These are phyloP conservation scores for Scaptomyza flava DNA, from an alignment of 2,888 invertebrate genomes.

Conservation along the genomic window DNA sequence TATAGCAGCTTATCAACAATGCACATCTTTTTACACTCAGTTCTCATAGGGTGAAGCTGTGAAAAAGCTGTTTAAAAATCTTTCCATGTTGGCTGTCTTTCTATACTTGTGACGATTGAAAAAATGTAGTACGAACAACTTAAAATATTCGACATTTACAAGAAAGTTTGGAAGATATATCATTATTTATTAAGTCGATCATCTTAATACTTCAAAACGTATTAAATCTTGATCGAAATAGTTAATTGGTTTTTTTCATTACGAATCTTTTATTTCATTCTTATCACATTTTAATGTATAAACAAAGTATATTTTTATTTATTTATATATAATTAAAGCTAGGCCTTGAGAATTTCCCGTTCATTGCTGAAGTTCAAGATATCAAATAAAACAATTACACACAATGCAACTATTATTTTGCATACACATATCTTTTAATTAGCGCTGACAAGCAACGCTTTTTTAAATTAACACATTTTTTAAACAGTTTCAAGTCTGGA, in stretches of 20 bases:
- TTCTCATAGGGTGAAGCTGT: neutral
- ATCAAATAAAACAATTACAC: neutral
- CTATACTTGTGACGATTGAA: no score
- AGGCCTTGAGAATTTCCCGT: neutral
- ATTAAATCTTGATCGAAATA: no score
- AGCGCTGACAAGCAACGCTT: neutral
- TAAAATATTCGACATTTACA: no score
- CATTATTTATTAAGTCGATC: no score
- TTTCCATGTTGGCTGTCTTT: no score
- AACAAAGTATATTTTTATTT: neutral
- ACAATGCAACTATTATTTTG: neutral
- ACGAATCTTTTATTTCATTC: neutral
- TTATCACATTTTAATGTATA: neutral
- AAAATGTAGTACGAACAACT: no score
- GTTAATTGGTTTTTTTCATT: no score
- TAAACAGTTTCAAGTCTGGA: neutral
- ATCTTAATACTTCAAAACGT: no score
- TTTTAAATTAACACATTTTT: neutral
- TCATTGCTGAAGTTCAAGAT: constrained; percentile 1
- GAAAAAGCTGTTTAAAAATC: neutral
- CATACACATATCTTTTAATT: neutral
- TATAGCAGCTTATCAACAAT: constrained; percentile 1
- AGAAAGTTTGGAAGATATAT: no score
- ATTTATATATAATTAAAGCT: no score
- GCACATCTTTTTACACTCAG: no score